Conservation (phyloP, 2,797 vertebrate species). For the Zalophus californianus region DNA sequence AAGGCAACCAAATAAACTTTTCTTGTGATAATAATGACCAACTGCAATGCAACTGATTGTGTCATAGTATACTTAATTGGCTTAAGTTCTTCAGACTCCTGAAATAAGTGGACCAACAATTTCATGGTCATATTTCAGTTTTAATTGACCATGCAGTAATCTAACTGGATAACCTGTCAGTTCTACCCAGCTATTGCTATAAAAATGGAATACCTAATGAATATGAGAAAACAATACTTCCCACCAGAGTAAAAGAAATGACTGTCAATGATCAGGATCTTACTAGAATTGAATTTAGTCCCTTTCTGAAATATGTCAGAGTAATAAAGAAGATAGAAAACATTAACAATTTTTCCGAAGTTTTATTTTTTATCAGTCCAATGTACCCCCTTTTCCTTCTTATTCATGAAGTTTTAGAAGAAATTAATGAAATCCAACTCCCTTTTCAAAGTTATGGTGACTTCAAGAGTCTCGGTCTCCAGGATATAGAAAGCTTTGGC, state of each 20-base stretch:
- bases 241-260: conserved; percentile 30
- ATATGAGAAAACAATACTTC: conserved; percentile 43
- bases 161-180: conserved; percentile 48
- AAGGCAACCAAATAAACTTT: conserved; percentile 60
- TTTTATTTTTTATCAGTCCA: neutral
- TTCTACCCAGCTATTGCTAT: conserved; percentile 1
- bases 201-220: conserved; percentile 34
- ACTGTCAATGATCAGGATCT: conserved; percentile 40
- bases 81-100: conserved; percentile 54
- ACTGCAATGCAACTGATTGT: conserved; percentile 3
- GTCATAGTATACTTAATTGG: conserved; percentile 4
- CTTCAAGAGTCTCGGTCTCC: conserved; percentile 92
- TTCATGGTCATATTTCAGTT: conserved; percentile 54
- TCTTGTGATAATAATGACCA: conserved; percentile 39
- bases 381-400: conserved; percentile 16
- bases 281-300: conserved; percentile 12
- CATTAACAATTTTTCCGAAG: neutral
- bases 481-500: conserved; percentile 92
- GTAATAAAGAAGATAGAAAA: conserved; percentile 49
- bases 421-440: conserved; percentile 90
- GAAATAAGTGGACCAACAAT: conserved; percentile 50
- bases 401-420: conserved; percentile 81
- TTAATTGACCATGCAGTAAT: conserved; percentile 57
- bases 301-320: conserved; percentile 3
- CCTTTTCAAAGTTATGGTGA: conserved; percentile 91